phyloP scores from a whole-genome alignment of 2,797 vertebrate species.

The Cuniculus paca region DNA sequence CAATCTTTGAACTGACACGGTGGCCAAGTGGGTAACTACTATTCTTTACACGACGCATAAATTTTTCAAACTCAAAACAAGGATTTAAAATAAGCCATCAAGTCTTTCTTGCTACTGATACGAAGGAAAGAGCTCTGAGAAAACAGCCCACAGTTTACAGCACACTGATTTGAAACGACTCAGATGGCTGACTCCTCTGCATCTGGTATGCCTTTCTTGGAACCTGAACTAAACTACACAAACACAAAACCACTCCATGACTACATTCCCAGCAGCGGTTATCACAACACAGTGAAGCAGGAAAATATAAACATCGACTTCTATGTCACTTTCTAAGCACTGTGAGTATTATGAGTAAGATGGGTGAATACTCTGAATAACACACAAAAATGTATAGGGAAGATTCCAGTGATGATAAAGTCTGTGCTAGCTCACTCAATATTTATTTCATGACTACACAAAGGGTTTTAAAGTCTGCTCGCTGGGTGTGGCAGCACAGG shows the following conservation, averaged over 20 bases:
- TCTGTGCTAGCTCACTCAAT: constrained; percentile 7
- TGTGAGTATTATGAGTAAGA: neutral
- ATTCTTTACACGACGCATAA: constrained; percentile 46
- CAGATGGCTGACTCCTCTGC: neutral
- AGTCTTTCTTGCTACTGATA: neutral
- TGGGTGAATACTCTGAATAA: neutral
- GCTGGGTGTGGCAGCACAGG: neutral
- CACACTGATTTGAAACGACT: neutral
- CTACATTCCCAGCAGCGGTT: neutral
- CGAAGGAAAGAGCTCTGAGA: constrained; percentile 17
- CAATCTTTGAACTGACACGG: constrained; percentile 39
- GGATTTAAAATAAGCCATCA: constrained; percentile 43
- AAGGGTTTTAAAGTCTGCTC: neutral
- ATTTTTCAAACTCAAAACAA: constrained; percentile 39
- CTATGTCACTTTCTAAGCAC: constrained; percentile 22
- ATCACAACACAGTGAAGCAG: constrained; percentile 20
- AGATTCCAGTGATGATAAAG: neutral
- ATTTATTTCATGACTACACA: constrained; percentile 16
- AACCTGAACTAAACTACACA: constrained; percentile 13
- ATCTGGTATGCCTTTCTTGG: neutral
- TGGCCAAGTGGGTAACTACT: constrained; percentile 25
- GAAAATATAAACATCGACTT: constrained; percentile 13
- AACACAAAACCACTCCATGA: neutral
- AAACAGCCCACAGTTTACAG: neutral
- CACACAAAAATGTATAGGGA: constrained; percentile 20